phyloP scores from a whole-genome alignment of 2,113 vertebrate species.

The Coturnix japonica region DNA sequence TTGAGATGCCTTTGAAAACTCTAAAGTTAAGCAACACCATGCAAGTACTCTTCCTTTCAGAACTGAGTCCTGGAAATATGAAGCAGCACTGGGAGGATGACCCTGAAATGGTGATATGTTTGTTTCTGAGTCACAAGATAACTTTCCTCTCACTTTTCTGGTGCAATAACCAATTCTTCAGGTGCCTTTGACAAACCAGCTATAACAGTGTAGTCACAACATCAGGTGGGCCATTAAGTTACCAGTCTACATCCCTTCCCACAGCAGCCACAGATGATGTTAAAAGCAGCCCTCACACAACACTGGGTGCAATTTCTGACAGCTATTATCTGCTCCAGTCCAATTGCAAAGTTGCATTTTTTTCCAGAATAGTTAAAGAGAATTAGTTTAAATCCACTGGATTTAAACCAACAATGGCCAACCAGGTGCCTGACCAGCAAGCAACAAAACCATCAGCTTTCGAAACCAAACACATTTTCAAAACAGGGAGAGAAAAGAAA shows the following conservation, averaged over 20 bases:
- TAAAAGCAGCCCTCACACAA: background rate
- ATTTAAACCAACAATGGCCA: constrained; percentile 39
- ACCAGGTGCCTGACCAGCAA: constrained; percentile 30
- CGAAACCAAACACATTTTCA: constrained; percentile 29
- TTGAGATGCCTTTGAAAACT: background rate
- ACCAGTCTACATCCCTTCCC: background rate
- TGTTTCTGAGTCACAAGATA: background rate
- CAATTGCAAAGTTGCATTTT: background rate
- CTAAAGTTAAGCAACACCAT: background rate
- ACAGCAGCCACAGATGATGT: background rate
- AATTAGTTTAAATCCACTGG: background rate
- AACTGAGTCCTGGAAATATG: background rate
- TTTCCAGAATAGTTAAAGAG: constrained; percentile 59
- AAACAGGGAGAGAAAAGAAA: constrained; percentile 1
- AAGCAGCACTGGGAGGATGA: background rate
- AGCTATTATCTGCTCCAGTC: background rate
- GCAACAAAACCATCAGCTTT: constrained; percentile 1
- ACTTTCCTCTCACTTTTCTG: background rate
- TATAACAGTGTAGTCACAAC: background rate
- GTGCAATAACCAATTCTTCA: background rate
- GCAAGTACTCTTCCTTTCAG: background rate
- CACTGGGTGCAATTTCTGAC: background rate
- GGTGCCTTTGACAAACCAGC: background rate
- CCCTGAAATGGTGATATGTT: background rate
- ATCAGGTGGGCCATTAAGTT: background rate